These are phyloP conservation scores for Rotaria macrura DNA, from an alignment of 2,888 invertebrate species.

Conservation along the genomic window DNA sequence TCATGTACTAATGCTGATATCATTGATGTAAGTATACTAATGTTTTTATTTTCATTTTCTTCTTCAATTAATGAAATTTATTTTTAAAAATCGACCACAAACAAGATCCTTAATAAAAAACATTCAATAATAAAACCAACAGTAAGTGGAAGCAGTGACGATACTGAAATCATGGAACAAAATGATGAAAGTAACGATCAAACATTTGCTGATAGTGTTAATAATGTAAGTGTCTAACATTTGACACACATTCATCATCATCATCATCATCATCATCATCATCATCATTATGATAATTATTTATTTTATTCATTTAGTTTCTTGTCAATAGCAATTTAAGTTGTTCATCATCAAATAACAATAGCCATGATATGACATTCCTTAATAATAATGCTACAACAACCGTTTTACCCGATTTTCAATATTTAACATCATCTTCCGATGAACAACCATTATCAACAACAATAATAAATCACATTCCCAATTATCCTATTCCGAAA, in stretches of 20 bases:
- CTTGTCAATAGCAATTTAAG: neutral
- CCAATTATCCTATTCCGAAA: neutral
- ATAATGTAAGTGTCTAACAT: neutral
- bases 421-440: neutral
- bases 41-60: too few relatives aligned
- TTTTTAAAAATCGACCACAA: neutral
- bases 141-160: neutral
- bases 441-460: neutral
- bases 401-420: neutral
- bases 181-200: neutral
- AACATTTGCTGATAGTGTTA: neutral
- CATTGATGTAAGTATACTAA: conserved; percentile 71
- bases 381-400: neutral
- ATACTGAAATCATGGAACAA: neutral
- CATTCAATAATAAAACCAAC: neutral
- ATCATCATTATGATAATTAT: neutral
- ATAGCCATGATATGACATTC: neutral
- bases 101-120: neutral
- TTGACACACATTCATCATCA: too few relatives aligned
- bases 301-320: neutral
- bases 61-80: neutral
- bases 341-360: neutral
- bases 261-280: neutral
- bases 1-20: conserved; percentile 97
- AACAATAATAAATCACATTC: neutral